Evolutionary conservation across 2,888 invertebrate genomes (phyloP), one percentile per base, ranked within the genome.

Genomic region (Nysson spinosus): DNA sequence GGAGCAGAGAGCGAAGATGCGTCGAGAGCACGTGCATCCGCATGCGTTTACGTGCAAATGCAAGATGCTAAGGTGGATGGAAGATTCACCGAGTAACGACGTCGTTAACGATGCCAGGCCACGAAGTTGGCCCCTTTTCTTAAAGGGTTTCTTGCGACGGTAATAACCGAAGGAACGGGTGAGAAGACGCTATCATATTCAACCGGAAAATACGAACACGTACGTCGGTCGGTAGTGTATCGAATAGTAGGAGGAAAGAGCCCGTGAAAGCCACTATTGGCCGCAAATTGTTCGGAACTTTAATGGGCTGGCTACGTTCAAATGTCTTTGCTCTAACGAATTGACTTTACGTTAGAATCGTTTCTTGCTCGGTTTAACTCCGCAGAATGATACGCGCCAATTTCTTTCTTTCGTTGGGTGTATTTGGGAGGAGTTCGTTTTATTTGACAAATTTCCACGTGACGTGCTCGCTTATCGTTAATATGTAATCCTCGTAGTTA

Each of bases 101-200:
- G 77, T 78, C 80, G 78, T 80, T 78, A 78, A 80, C 74, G 68
- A 58, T 56, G 71, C 62, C 54, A 67, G 72, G 67, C 67, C 72
- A 40, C 74, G 55, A 57, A 73, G 67, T 58, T 68, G 61, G 50
- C 52, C 57, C n/a, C n/a, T 40, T 52, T 65, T 74, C 64, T 75
- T 75, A 66, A 66, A 68, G 49, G 43, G 44, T 46, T 28, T 43
- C 26, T 46, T 32, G 39, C 28, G 22, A 20, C 28, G 20, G 52
- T 50, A 60, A 46, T 65, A 67, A 72, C 56, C 42, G 20, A 35
- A n/a, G 42, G 56, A 52, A 58, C 17, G 47, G 32, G 39, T 30
- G 55, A 35, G 58, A 47, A 46, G 58, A 61, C 56, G 64, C 58
- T 47, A 60, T 76, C 68, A 55, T 58, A 55, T 44, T 55, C 65